Percentiles rank a stretch among this genome's conserved stretches.
Conservation (phyloP, 2,888 invertebrate species). For the Formica aserva region DNA sequence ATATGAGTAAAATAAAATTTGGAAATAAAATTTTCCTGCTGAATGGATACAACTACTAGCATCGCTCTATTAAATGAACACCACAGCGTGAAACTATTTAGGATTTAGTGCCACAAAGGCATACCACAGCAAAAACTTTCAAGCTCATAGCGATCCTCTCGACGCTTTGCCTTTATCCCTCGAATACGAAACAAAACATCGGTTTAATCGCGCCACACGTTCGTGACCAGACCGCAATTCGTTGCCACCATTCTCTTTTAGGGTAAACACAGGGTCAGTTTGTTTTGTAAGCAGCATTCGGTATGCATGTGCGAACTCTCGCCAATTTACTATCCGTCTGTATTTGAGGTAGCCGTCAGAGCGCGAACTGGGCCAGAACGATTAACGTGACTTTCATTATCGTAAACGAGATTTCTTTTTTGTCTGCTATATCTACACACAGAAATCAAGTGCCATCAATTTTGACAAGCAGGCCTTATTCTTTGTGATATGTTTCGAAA, state of each 20-base stretch:
- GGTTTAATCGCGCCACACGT: constrained; percentile 28
- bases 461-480: not conserved
- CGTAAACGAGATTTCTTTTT: constrained; percentile 13
- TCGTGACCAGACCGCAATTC: constrained; percentile 48
- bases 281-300: constrained; percentile 24
- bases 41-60: not conserved
- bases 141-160: constrained; percentile 18
- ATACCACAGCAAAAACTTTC: constrained; percentile 34
- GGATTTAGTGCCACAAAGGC: constrained; percentile 33
- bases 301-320: constrained; percentile 16
- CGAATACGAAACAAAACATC: constrained; percentile 36
- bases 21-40: not conserved
- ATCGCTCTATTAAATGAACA: constrained; percentile 19
- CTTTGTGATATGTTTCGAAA: not conserved
- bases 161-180: not conserved
- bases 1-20: not conserved
- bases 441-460: not conserved
- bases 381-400: constrained; percentile 1
- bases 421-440: not conserved
- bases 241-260: constrained; percentile 22
- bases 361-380: not conserved
- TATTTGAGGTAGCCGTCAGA: not conserved
- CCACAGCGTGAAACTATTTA: constrained; percentile 20
- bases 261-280: constrained; percentile 35
- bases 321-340: constrained; percentile 12